A percentile compares a stretch with the other conserved stretches of the same genome.
These are phyloP conservation scores for Pseudomyrmex flavicornis DNA, from an alignment of 1,140 invertebrate species.

Conservation along the genomic window DNA sequence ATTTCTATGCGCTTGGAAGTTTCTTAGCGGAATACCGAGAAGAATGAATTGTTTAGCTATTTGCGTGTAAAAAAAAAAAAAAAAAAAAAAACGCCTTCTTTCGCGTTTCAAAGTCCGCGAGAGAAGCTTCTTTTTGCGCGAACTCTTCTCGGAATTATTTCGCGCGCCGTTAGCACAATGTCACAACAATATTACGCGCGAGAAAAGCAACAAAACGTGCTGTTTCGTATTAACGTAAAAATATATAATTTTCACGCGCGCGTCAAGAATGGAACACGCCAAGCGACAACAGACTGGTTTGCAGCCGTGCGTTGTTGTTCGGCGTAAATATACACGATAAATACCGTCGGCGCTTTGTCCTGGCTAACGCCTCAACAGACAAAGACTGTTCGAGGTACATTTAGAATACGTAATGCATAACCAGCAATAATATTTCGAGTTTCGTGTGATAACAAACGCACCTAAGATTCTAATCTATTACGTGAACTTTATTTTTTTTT, in stretches of 20 bases:
- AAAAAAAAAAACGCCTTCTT: background rate
- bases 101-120: background rate
- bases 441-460: constrained; percentile 23
- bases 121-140: background rate
- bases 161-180: constrained; percentile 16
- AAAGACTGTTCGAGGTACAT: constrained; percentile 52
- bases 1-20: background rate
- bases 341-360: constrained; percentile 67
- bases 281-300: background rate
- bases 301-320: constrained; percentile 24
- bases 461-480: background rate
- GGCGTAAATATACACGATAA: constrained; percentile 48
- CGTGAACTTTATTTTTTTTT: constrained; percentile 3
- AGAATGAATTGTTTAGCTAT: background rate
- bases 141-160: constrained; percentile 23
- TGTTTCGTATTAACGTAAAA: constrained; percentile 19
- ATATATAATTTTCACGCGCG: constrained; percentile 22
- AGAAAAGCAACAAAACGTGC: constrained; percentile 31
- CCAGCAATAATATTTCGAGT: constrained; percentile 29
- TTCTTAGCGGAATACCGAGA: background rate
- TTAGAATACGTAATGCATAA: constrained; percentile 56
- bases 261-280: background rate
- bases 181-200: constrained; percentile 38
- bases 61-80: background rate
- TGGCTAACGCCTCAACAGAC: constrained; percentile 28